Evolutionary conservation across 1,140 invertebrate genomes (phyloP), one percentile per base, ranked within the genome.

Genomic region (Drosophila repletoides): DNA sequence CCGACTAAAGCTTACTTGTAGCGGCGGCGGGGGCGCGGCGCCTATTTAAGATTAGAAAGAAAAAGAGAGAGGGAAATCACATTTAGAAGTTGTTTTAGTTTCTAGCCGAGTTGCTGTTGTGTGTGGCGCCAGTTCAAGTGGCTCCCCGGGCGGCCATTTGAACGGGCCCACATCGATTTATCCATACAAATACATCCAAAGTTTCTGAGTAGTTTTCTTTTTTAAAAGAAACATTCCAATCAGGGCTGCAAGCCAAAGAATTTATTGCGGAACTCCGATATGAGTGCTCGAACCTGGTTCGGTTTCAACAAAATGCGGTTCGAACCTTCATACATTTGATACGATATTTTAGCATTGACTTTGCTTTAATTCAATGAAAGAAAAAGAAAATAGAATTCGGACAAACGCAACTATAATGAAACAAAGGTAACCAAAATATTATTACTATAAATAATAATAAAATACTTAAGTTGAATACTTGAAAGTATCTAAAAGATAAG

Each of bases 21-120:
- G 93, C 88, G 92, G 93, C 72, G 93, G 92, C 88, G 93, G 93
- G 81, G 93, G 93, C 83, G 92, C 93, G 91, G 92, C 93, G 91
- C 93, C 93, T 94, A 43, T n/a, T 9, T 3, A 26, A 22, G n/a
- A 90, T 61, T 12, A 41, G 22, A 33, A 2, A 5, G 14, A 69
- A 14, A 40, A 19, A 51, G 7, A 31, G 26, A 19, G 7, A 24
- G 6, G 41, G 24, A 31, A 28, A 38, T 56, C 24, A 41, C 7
- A 55, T 61, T n/a, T 5, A 67, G 49, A 63, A 72, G 15, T 48
- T 49, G 5, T 22, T 26, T 53, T 59, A 49, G 6, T 69, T 67
- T 36, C 38, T 24, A 36, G 48, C 28, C 36, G 28, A 4, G 3
- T 26, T 43, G 36, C 28, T 21, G 19, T 64, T 28, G 41, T 38